phyloP scores from a whole-genome alignment of 2,888 invertebrate genomes.

The Molanna angustata region DNA sequence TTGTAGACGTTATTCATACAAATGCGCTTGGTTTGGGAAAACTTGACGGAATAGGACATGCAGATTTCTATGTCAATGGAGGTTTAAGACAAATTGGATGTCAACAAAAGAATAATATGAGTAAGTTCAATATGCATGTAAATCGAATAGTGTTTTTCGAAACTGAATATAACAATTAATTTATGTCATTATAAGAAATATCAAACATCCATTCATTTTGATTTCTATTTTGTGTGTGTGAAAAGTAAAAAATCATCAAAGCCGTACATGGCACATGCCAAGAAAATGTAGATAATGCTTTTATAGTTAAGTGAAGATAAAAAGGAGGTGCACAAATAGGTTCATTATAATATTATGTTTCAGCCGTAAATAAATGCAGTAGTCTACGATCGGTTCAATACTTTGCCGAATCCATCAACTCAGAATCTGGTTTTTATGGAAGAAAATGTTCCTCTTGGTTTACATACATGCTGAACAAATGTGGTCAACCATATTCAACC shows the following conservation, averaged over 20 bases:
- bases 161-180: no score
- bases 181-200: no score
- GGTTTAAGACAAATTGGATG: constrained; percentile 61
- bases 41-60: constrained; percentile 51
- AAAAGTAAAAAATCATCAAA: no score
- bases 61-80: constrained; percentile 60
- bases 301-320: no score
- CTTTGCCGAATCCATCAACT: constrained; percentile 58
- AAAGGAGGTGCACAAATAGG: no score
- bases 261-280: no score
- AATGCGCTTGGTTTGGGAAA: constrained; percentile 58
- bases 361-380: constrained; percentile 56
- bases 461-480: constrained; percentile 49
- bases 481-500: constrained; percentile 41
- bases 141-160: no score
- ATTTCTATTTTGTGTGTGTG: no score
- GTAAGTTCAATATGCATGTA: no score
- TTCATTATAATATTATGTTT: no score
- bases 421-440: constrained; percentile 54
- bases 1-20: constrained; percentile 64
- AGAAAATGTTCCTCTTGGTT: constrained; percentile 54
- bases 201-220: no score
- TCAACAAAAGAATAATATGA: constrained; percentile 19
- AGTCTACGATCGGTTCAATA: constrained; percentile 58
- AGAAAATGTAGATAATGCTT: no score